Conservation (phyloP, 1,140 invertebrate species). For the Aphelenchoides besseyi region DNA sequence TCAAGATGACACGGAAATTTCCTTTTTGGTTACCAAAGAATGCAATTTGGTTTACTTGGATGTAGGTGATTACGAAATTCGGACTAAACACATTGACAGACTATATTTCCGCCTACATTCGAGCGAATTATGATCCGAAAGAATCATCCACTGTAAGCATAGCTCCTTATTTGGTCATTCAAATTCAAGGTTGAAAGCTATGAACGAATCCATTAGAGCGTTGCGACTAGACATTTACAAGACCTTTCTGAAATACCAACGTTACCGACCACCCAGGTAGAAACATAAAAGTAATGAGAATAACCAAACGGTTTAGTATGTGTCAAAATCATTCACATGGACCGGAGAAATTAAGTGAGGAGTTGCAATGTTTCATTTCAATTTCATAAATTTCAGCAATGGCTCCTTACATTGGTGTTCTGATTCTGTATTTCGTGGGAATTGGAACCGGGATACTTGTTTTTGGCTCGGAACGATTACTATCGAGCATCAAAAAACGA, state of each 20-base stretch:
- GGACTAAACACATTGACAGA: too few relatives aligned
- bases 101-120: not conserved
- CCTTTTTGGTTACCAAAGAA: not conserved
- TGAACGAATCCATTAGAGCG: not conserved
- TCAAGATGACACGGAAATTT: not conserved
- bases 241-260: not conserved
- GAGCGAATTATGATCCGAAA: not conserved
- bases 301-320: too few relatives aligned
- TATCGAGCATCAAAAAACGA: too few relatives aligned
- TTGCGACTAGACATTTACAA: not conserved
- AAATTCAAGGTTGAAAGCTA: not conserved
- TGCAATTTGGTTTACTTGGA: not conserved
- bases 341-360: too few relatives aligned
- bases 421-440: not conserved
- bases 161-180: not conserved
- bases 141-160: not conserved
- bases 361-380: too few relatives aligned
- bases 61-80: not conserved
- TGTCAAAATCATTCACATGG: too few relatives aligned
- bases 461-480: not conserved
- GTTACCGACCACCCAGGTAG: not conserved
- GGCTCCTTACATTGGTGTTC: not conserved
- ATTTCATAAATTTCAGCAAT: not conserved
- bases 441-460: not conserved
- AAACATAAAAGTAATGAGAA: too few relatives aligned